A percentile compares a stretch with the other conserved stretches of the same genome.
Evolutionary conservation across 2,797 vertebrate genomes (phyloP).

Genomic region (Diglossa cyanea): DNA sequence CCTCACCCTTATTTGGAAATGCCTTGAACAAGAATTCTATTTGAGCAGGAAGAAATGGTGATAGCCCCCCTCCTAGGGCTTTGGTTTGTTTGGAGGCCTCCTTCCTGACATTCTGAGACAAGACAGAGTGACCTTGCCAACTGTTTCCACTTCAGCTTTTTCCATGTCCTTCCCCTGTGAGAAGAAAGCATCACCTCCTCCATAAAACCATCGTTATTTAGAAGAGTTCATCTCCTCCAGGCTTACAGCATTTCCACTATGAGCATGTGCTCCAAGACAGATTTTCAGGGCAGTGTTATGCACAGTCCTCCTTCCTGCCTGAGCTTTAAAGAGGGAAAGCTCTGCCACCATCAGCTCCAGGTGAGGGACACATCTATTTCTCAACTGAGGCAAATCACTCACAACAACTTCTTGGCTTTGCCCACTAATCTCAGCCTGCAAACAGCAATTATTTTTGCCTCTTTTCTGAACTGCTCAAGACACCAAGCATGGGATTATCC

Average conservation of each 20-base stretch:
- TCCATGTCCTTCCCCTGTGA: not conserved
- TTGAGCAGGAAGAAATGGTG: constrained; percentile 15
- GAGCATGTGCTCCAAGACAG: not conserved
- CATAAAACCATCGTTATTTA: not conserved
- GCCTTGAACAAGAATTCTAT: constrained; percentile 10
- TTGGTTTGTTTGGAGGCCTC: not conserved
- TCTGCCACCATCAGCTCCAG: not conserved
- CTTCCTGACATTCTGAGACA: constrained; percentile 17
- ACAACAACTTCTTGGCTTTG: not conserved
- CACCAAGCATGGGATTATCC: not conserved
- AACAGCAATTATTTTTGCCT: not conserved
- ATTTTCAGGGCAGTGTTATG: not conserved
- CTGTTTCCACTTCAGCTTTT: not conserved
- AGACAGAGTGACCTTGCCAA: not conserved
- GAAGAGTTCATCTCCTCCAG: not conserved
- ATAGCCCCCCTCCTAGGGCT: not conserved
- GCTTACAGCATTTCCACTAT: not conserved
- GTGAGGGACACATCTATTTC: not conserved
- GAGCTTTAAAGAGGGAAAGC: not conserved
- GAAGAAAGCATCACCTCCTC: not conserved
- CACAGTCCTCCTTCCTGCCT: not conserved
- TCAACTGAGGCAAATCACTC: not conserved
- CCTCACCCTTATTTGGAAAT: constrained; percentile 34
- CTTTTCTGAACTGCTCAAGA: not conserved
- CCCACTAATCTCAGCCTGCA: not conserved